These are phyloP conservation scores for Amblyopsis rosae DNA, from an alignment of 2,113 vertebrate species.

Conservation along the genomic window DNA sequence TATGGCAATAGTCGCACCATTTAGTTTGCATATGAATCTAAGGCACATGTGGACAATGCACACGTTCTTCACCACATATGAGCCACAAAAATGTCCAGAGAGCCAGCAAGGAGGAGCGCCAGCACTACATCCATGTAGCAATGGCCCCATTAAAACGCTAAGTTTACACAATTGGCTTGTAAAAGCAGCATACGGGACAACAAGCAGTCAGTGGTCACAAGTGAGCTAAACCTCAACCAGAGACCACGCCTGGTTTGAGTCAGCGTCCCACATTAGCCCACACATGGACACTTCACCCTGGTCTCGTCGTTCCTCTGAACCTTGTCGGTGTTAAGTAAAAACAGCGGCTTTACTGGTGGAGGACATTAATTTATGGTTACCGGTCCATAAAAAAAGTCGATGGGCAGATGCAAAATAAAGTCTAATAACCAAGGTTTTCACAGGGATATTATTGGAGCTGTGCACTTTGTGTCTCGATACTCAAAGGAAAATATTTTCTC, in stretches of 20 bases:
- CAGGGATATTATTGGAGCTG: constrained; percentile 11
- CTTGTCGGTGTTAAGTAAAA: constrained; percentile 22
- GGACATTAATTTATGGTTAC: neutral
- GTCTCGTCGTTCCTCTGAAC: constrained; percentile 31
- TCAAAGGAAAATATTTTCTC: constrained; percentile 5
- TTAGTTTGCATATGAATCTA: too few species aligned
- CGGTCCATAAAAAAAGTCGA: constrained; percentile 33
- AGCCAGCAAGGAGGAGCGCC: constrained; percentile 21
- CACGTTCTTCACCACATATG: constrained; percentile 22
- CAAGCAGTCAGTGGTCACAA: constrained; percentile 41
- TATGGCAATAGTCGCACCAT: too few species aligned
- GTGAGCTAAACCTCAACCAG: constrained; percentile 26
- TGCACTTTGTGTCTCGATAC: constrained; percentile 21
- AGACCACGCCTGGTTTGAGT: constrained; percentile 36
- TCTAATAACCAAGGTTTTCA: neutral
- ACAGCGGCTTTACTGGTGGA: neutral
- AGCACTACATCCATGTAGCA: constrained; percentile 16
- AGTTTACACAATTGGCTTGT: constrained; percentile 57
- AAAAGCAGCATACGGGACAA: constrained; percentile 46
- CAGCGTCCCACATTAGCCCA: constrained; percentile 9
- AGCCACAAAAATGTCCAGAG: constrained; percentile 40
- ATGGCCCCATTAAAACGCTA: constrained; percentile 44
- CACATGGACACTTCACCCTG: too few species aligned
- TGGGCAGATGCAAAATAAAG: neutral
- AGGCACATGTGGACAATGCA: too few species aligned